Evolutionary conservation across 2,113 vertebrate genomes (phyloP).

Genomic region (Pristiophorus japonicus): DNA sequence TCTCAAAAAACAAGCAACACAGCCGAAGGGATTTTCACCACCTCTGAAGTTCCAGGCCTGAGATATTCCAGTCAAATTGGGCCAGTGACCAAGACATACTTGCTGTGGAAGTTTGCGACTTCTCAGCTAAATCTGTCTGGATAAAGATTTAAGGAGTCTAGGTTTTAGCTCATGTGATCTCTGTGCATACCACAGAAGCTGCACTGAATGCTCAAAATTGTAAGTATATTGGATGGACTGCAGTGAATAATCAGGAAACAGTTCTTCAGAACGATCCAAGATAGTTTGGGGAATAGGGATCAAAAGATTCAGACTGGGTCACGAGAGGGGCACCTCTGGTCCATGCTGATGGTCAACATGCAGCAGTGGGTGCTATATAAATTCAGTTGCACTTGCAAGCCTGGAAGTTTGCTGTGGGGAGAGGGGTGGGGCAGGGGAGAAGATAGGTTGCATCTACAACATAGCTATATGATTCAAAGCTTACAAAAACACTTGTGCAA

Average conservation of each 20-base stretch:
- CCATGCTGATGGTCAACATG: not conserved
- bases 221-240: not conserved
- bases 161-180: not conserved
- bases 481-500: not conserved
- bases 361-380: not conserved
- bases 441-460: not conserved
- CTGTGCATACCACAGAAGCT: not conserved
- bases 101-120: not conserved
- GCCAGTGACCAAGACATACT: not conserved
- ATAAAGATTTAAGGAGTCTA: not conserved
- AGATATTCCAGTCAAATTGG: not conserved
- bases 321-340: not conserved
- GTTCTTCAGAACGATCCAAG: not conserved
- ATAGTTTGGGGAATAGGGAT: not conserved
- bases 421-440: not conserved
- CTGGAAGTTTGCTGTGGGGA: not conserved
- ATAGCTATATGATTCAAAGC: not conserved
- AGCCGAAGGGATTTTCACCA: not conserved
- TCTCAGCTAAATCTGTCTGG: not conserved
- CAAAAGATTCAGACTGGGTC: not conserved
- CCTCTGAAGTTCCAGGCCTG: not conserved
- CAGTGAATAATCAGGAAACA: not conserved
- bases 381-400: not conserved
- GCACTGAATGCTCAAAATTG: not conserved
- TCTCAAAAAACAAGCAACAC: not conserved